These are phyloP conservation scores for Notoglanidium macrostoma DNA, from an alignment of 2,797 vertebrate genomes.

Conservation along the genomic window DNA sequence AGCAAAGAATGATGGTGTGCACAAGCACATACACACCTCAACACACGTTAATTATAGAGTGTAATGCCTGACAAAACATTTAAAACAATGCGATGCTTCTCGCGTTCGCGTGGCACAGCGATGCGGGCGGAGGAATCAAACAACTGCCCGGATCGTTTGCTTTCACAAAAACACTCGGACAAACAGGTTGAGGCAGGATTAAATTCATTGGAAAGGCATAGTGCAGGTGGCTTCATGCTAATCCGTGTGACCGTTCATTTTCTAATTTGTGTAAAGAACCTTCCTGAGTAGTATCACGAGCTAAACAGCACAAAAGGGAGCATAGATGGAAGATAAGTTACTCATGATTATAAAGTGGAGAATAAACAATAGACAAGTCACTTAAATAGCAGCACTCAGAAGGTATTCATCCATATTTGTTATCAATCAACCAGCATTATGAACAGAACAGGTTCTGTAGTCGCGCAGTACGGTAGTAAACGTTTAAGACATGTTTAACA, in stretches of 20 bases:
- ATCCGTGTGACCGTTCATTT: not conserved
- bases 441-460: constrained; percentile 1
- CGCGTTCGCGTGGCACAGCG: constrained; percentile 13
- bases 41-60: constrained; percentile 1
- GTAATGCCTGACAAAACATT: constrained; percentile 14
- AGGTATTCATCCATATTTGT: not conserved
- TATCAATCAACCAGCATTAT: not conserved
- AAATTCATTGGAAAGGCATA: not conserved
- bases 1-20: not conserved
- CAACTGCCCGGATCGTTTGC: not conserved
- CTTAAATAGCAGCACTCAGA: not conserved
- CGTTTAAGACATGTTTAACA: not conserved
- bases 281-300: not conserved
- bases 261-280: not conserved
- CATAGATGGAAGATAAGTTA: not conserved
- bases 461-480: not conserved
- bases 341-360: not conserved
- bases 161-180: not conserved
- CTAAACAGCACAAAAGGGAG: not conserved
- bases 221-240: not conserved
- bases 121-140: not conserved
- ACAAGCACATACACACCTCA: not conserved
- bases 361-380: not conserved
- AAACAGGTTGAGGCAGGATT: not conserved
- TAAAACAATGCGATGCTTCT: constrained; percentile 31